A percentile compares a stretch with the other conserved stretches of the same genome.
These are phyloP conservation scores for Gymnobelideus leadbeateri DNA, from an alignment of 2,113 vertebrate genomes.

Conservation along the genomic window DNA sequence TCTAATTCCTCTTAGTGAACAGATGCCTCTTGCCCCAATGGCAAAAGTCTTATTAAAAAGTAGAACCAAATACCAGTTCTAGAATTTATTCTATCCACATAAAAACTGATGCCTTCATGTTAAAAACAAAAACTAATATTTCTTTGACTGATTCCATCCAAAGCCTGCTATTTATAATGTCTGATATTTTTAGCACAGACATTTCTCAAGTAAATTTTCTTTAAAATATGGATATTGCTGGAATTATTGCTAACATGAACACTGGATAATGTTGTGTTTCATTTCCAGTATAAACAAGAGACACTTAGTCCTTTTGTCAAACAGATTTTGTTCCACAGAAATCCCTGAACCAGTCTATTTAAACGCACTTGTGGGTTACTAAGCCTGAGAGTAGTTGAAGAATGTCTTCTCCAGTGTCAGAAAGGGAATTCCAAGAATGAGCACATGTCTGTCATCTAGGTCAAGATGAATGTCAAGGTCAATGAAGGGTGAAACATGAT, in stretches of 20 bases:
- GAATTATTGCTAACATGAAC: background rate
- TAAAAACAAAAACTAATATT: background rate
- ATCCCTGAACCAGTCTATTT: slow-evolving; percentile 20
- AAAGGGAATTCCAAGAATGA: slow-evolving; percentile 52
- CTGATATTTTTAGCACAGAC: slow-evolving; percentile 42
- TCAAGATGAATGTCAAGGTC: slow-evolving; percentile 58
- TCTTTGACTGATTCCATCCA: slow-evolving; percentile 13
- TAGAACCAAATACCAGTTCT: slow-evolving; percentile 37
- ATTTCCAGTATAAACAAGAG: slow-evolving; percentile 42
- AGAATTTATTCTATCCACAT: slow-evolving; percentile 24
- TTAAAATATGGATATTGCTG: slow-evolving; percentile 9
- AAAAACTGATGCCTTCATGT: slow-evolving; percentile 20
- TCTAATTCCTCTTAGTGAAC: slow-evolving; percentile 27
- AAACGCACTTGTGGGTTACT: slow-evolving; percentile 48
- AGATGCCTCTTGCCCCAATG: background rate
- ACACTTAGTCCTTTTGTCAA: slow-evolving; percentile 25
- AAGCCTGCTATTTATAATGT: background rate
- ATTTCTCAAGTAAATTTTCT: slow-evolving; percentile 27
- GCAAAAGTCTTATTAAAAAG: slow-evolving; percentile 26
- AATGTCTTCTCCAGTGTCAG: slow-evolving; percentile 43
- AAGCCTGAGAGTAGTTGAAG: slow-evolving; percentile 18
- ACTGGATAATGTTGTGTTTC: slow-evolving; percentile 5
- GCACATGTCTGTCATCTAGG: slow-evolving; percentile 37
- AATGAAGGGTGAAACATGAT: slow-evolving; percentile 33
- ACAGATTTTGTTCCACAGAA: slow-evolving; percentile 31